Evolutionary conservation across 2,888 invertebrate genomes (phyloP), one percentile per base, ranked within the genome.

Genomic region (Glaucopsyche alexis): DNA sequence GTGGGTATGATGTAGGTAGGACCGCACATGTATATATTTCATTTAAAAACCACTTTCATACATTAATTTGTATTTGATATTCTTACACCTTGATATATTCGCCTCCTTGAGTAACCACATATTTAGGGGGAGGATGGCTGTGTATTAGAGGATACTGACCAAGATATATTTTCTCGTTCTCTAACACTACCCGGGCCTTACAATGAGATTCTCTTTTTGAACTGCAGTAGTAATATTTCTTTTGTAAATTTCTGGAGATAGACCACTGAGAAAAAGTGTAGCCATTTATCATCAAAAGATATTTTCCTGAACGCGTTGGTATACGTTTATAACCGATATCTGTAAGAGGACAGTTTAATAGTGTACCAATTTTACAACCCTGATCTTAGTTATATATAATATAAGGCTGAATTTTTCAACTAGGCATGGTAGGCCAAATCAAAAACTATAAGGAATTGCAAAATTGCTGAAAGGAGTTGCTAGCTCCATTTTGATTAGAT

Each of bases 201-300:
- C 80, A 81, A 0, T 78, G 78, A 4, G 52, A 69, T 6, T 77
- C 78, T 71, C 78, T 80, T 72, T 77, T 79, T 1, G 81, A 82
- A 67, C 29, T 29, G 29, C 82, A 82, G 72, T 81, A 83, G 71
- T 77, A 82, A 64, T 77, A 42, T 45, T 78, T 78, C 0, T 76
- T 71, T 29, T 71, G 73, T 65, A 13, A 29, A 13, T 29, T 19
- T 13, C 29, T 29, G 29, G 29, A 60, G 29, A 60, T 13, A 13
- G 78, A 77, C 72, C 78, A 78, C 72, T 79, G 79, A 16, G 79
- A 78, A 71, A 79, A 84, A 4, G 82, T 80, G 50, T 78, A 81
- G 5, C 78, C 76, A 42, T 79, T 78, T 52, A 82, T 73, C 78
- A 83, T 76, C n/a, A 83, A 66, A 38, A 82, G 72, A 45, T 73